Evolutionary conservation across 2,888 invertebrate genomes (phyloP).

Genomic region (Trilocha varians): DNA sequence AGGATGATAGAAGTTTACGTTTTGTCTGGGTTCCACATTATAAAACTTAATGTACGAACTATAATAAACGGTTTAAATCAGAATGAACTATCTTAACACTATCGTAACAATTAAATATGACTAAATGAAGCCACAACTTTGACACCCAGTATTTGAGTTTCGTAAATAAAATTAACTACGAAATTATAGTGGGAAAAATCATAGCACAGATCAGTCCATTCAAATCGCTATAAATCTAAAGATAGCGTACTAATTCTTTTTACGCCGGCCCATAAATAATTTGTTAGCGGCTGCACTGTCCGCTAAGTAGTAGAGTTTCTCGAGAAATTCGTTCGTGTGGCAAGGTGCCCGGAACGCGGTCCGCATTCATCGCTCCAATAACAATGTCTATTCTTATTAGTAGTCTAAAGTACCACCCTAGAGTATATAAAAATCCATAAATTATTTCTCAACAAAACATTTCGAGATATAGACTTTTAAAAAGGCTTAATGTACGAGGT

Average conservation of each 20-base stretch:
- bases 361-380: constrained; percentile 28
- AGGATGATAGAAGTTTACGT: no score
- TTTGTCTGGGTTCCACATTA: no score
- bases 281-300: constrained; percentile 8
- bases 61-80: no score
- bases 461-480: not conserved
- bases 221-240: not conserved
- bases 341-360: constrained; percentile 46
- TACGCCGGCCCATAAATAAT: constrained; percentile 4
- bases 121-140: no score
- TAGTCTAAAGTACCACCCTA: constrained; percentile 12
- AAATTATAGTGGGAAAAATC: not conserved
- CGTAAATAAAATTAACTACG: no score
- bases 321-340: constrained; percentile 44
- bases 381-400: constrained; percentile 18
- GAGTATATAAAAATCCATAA: constrained; percentile 11
- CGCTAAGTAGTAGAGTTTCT: constrained; percentile 13
- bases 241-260: not conserved
- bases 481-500: not conserved
- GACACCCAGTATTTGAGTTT: no score
- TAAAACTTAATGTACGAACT: no score
- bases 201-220: not conserved
- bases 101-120: no score
- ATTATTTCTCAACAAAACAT: constrained; percentile 12
- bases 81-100: no score